Evolutionary conservation across 2,113 vertebrate genomes (phyloP).

Genomic region (Calyptommatus sinebrachiatus): DNA sequence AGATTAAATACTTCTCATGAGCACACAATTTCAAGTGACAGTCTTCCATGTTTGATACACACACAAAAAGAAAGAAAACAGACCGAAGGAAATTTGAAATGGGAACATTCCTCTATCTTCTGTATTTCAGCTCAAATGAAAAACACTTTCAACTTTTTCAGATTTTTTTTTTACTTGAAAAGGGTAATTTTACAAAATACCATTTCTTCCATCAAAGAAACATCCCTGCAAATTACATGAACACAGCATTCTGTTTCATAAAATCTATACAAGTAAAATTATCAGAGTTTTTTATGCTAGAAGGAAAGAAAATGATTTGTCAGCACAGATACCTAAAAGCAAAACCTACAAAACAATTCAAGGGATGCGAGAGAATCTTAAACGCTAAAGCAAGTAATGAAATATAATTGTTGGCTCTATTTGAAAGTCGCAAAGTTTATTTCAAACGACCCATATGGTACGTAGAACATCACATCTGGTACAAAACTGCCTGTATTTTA

Average conservation of each 20-base stretch:
- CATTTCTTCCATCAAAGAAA: conserved; percentile 70
- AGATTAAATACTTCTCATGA: conserved; percentile 58
- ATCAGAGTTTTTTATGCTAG: conserved; percentile 55
- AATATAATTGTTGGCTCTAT: conserved; percentile 65
- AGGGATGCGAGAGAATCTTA: conserved; percentile 68
- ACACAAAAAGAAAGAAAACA: conserved; percentile 46
- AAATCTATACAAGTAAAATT: conserved; percentile 58
- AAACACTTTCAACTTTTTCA: conserved; percentile 53
- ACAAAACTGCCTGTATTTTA: conserved; percentile 69
- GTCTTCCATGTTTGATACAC: conserved; percentile 49
- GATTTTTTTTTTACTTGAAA: conserved; percentile 69
- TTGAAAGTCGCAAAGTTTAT: conserved; percentile 70
- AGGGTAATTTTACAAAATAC: conserved; percentile 79
- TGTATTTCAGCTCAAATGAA: conserved; percentile 48
- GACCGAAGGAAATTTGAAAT: conserved; percentile 41
- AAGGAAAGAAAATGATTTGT: conserved; percentile 56
- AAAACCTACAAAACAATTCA: conserved; percentile 63
- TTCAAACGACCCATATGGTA: conserved; percentile 71
- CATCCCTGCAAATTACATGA: conserved; percentile 58
- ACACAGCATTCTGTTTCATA: conserved; percentile 47
- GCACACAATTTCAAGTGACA: conserved; percentile 57
- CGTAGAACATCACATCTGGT: conserved; percentile 69
- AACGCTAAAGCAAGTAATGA: conserved; percentile 69
- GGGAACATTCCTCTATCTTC: conserved; percentile 45
- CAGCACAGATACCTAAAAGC: conserved; percentile 65